Percentiles rank a stretch among this genome's conserved stretches.
phyloP scores from a whole-genome alignment of 1,140 invertebrate genomes.

The Vollenhovia emeryi region DNA sequence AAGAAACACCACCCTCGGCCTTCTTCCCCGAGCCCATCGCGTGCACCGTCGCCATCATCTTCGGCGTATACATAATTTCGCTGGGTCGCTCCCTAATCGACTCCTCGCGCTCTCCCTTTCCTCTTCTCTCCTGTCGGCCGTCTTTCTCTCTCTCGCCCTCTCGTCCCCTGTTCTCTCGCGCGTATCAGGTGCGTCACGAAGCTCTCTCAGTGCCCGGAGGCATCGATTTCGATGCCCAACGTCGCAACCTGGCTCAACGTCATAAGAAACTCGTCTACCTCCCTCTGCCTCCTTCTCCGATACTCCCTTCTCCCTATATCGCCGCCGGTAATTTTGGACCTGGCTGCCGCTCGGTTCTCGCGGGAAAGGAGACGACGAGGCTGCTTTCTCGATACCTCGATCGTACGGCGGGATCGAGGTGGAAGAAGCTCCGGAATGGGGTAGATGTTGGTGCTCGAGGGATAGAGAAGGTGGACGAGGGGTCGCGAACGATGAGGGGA shows the following conservation, averaged over 20 bases:
- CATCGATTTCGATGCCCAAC: constrained; percentile 67
- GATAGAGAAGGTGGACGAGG: constrained; percentile 40
- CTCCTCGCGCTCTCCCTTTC: constrained; percentile 47
- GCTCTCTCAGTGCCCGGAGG: constrained; percentile 61
- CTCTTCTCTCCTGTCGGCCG: constrained; percentile 44
- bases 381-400: constrained; percentile 38
- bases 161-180: constrained; percentile 58
- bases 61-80: constrained; percentile 76
- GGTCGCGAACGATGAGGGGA: constrained; percentile 43
- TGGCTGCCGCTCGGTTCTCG: constrained; percentile 24
- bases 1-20: constrained; percentile 60
- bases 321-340: constrained; percentile 59
- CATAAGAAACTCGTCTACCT: constrained; percentile 52
- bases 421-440: constrained; percentile 63
- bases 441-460: constrained; percentile 42
- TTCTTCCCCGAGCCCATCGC: constrained; percentile 64
- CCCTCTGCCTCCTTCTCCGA: neutral
- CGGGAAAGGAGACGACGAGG: constrained; percentile 13
- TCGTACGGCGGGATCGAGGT: constrained; percentile 46
- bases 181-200: constrained; percentile 70
- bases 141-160: constrained; percentile 37
- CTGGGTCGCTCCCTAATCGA: constrained; percentile 74
- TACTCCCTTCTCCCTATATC: neutral
- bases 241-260: constrained; percentile 57
- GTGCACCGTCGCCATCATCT: constrained; percentile 73